These are phyloP conservation scores for Chironomus riparius DNA, from an alignment of 2,888 invertebrate genomes.

Conservation along the genomic window DNA sequence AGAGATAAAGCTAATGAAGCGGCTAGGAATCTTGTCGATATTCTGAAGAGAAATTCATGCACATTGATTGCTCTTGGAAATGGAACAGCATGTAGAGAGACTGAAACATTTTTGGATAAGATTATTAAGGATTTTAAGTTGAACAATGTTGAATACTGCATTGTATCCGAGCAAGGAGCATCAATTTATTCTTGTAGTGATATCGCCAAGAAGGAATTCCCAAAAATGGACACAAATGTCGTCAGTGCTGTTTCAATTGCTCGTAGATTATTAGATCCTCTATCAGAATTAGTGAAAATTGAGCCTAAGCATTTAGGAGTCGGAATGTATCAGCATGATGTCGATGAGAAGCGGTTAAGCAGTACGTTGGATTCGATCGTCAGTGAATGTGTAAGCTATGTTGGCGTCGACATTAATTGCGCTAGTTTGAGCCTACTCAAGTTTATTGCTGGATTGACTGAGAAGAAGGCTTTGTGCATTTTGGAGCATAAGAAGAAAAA, in stretches of 20 bases:
- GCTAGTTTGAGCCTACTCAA: slow-evolving; percentile 73
- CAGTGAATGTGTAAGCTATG: slow-evolving; percentile 85
- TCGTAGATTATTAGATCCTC: slow-evolving; percentile 78
- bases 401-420: slow-evolving; percentile 86
- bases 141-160: slow-evolving; percentile 53
- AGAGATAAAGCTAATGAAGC: slow-evolving; percentile 35
- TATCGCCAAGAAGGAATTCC: slow-evolving; percentile 78
- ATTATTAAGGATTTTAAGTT: slow-evolving; percentile 51
- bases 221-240: slow-evolving; percentile 45
- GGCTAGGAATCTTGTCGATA: slow-evolving; percentile 38
- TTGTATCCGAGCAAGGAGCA: slow-evolving; percentile 84
- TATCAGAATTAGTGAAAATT: slow-evolving; percentile 86
- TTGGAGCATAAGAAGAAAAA: slow-evolving; percentile 62
- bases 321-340: slow-evolving; percentile 93
- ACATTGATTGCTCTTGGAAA: slow-evolving; percentile 82
- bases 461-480: slow-evolving; percentile 66
- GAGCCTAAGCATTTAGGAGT: slow-evolving; percentile 88
- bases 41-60: slow-evolving; percentile 51
- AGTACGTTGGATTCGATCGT: slow-evolving; percentile 70
- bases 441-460: slow-evolving; percentile 74
- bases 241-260: slow-evolving; percentile 61
- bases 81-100: slow-evolving; percentile 82
- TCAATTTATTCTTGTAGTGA: slow-evolving; percentile 85
- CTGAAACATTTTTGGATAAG: slow-evolving; percentile 62
- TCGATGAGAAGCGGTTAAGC: slow-evolving; percentile 66